Percentiles rank a stretch among this genome's conserved stretches.
These are phyloP conservation scores for Cyanoramphus novaezelandiae DNA, from an alignment of 2,113 vertebrate species.

Conservation along the genomic window DNA sequence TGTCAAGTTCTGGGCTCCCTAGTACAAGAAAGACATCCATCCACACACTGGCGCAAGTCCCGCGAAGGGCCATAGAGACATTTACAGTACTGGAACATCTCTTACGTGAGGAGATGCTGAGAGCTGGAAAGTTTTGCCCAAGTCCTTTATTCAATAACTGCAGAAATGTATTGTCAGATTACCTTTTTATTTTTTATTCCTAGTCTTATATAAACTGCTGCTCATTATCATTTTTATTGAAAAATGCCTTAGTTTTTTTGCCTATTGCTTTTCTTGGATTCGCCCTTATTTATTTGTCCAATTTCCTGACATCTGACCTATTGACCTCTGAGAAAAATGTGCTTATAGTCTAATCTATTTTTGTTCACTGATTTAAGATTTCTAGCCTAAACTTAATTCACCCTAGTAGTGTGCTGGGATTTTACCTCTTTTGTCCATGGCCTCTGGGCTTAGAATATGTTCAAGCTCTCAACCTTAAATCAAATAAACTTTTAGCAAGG, in stretches of 20 bases:
- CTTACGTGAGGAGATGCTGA: background rate
- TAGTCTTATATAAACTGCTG: background rate
- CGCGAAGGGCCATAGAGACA: background rate
- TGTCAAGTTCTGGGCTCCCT: background rate
- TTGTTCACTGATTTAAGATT: background rate
- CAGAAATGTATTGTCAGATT: conserved; percentile 49
- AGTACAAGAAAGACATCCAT: background rate
- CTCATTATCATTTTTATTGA: conserved; percentile 75
- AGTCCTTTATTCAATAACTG: conserved; percentile 41
- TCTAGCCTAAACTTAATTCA: conserved; percentile 29
- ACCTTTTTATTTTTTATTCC: conserved; percentile 66
- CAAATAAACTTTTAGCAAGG: background rate
- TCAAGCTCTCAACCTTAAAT: background rate
- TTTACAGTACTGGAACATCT: background rate
- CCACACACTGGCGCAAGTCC: background rate
- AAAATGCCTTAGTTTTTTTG: conserved; percentile 60
- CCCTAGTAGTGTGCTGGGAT: background rate
- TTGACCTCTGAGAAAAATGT: conserved; percentile 48
- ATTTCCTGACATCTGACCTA: conserved; percentile 66
- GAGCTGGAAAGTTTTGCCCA: background rate
- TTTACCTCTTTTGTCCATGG: conserved; percentile 23
- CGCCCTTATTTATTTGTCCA: conserved; percentile 65
- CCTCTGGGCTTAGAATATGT: conserved; percentile 26
- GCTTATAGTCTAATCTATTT: conserved; percentile 54
- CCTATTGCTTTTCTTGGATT: conserved; percentile 22